Base-by-base conservation (phyloP, 2,888 invertebrate genomes). In the Heliconius cydno region DNA sequence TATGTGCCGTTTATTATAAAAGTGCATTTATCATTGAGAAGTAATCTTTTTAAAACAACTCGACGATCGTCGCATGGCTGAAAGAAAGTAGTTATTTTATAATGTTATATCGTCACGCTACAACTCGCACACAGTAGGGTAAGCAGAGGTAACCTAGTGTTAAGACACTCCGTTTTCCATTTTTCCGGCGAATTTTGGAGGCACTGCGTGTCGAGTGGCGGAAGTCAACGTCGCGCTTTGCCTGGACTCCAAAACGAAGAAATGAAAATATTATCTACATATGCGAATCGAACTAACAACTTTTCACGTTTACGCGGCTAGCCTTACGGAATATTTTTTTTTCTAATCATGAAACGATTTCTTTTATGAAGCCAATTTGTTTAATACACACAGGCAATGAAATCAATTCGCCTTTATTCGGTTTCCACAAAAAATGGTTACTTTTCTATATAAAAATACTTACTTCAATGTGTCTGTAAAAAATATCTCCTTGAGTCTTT, bases 1-100 rank as follows among this genome's bases (percentile, higher is more conserved):
- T 88, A 85, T 28, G 84, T 63, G 5, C 92, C 91, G 0, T 22
- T 82, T n/a, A 94, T 83, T 19, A 38, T 30, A 9, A 91, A 77
- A 0, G 81, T 66, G 77, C 93, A 94, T 0, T 79, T 57, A 10
- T 87, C 88, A 3, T 87, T 82, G 1, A 87, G 67, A 0, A 84
- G 84, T n/a, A 92, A 81, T 0, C 81, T 79, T 0, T 81, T 19
- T 6, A 91, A 79, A 2, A 80, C 65, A 57, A 86, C 81, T 0
- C 79, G 82, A 1, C 84, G 83, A 1, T 84, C 81, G n/a, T 84
- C 76, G 9, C 84, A 84, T 2, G 87, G 86, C 92, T 92, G 79
- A 63, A 85, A 85, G 30, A 66, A 67, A 12, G 30, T 28, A 28
- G 28, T 28, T 28, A 28, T 28, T 28, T 28, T 28, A 28, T 28